Evolutionary conservation across 2,888 invertebrate species (phyloP).

Genomic region (Melangyna quadrimaculata): DNA sequence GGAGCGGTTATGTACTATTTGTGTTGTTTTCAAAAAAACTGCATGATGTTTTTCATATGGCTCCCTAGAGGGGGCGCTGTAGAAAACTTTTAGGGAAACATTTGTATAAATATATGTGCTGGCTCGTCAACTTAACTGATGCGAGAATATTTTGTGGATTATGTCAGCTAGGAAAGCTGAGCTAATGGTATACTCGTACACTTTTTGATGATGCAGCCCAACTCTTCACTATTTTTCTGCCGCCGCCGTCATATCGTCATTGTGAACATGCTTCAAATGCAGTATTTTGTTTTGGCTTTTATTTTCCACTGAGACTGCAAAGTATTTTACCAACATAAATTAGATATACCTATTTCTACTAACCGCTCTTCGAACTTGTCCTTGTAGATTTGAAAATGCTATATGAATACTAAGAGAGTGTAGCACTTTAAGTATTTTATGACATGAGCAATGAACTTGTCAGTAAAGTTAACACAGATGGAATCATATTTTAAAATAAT

Average conservation of each 20-base stretch:
- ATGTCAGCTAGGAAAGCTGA: constrained; percentile 51
- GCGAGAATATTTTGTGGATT: constrained; percentile 69
- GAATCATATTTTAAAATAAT: constrained; percentile 40
- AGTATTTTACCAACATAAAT: not conserved
- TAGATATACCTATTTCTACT: not conserved
- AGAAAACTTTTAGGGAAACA: constrained; percentile 33
- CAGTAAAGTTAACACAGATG: constrained; percentile 42
- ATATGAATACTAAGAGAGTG: constrained; percentile 10
- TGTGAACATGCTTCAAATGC: constrained; percentile 13
- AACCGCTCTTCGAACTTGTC: constrained; percentile 26
- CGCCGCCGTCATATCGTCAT: not conserved
- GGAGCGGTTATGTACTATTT: not conserved
- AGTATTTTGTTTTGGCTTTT: constrained; percentile 25
- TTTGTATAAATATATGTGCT: constrained; percentile 53
- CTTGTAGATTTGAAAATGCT: not conserved
- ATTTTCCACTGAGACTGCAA: not conserved
- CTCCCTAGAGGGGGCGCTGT: constrained; percentile 30
- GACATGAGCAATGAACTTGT: too few species aligned
- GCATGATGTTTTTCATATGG: constrained; percentile 48
- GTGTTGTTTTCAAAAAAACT: constrained; percentile 32
- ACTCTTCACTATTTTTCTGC: not conserved
- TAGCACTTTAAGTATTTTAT: constrained; percentile 49
- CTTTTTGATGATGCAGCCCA: not conserved
- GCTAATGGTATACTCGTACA: constrained; percentile 23
- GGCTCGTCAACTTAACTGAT: constrained; percentile 69